Evolutionary conservation across 2,888 invertebrate species (phyloP), one percentile per base, ranked within the genome.

Genomic region (Cheilosia urbana): DNA sequence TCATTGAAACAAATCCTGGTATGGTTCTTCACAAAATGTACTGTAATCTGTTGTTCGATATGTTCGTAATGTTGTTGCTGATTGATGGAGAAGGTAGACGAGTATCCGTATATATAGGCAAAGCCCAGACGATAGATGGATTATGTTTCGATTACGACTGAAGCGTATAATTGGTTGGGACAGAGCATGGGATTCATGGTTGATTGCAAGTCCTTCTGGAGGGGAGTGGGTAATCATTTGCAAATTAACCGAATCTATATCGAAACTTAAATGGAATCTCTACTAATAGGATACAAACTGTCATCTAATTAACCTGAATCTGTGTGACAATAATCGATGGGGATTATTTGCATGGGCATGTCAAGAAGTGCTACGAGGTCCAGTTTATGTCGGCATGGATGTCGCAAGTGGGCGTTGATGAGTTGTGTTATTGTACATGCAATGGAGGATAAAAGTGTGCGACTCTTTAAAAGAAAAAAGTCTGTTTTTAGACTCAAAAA

Each of bases 31-130:
- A 58, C 51, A 58, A 72, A 60, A 69, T 73, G 65, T 65, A 76
- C 76, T 71, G 84, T 76, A 85, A 85, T 85, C 76, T 80, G 80
- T 81, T 85, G 81, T 85, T 66, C 62, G 71, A 76, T 76, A 80
- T 85, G 80, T 71, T n/a, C n/a, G n/a, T n/a, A 76, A 76, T 76
- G 84, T 42, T 68, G 71, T 27, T 76, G 73, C 66, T 76, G 57
- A 76, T 65, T 55, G 85, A 81, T 71, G 71, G 81, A 76, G 62
- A 42, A 62, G 9, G 49, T 6, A 49, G 19, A 9, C 7, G 17
- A 49, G 47, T 7, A 27, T 27, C 27, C 6, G 27, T 9, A 11
- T 2, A 11, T 9, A 11, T 2, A 11, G 49, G n/a, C 65, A 65
- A 66, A 72, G 71, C 84, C 71, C 76, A 66, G 85, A 72, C 72